These are phyloP conservation scores for Eidolon dupreanum DNA, from an alignment of 2,797 vertebrate genomes.

Conservation along the genomic window DNA sequence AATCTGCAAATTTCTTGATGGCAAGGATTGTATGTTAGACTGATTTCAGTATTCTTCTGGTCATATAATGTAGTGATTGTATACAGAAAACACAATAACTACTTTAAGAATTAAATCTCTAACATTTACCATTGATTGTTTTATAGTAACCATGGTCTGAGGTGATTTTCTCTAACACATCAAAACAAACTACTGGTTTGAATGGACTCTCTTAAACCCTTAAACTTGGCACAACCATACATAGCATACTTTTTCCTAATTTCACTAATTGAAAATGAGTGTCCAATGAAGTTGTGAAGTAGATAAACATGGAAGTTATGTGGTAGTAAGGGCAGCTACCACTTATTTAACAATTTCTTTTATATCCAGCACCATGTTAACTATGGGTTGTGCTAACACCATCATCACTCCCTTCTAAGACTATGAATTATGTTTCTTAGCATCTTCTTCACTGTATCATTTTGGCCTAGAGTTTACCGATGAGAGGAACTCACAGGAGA, in stretches of 20 bases:
- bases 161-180: background rate
- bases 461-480: background rate
- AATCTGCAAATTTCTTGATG: background rate
- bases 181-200: background rate
- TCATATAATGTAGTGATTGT: background rate
- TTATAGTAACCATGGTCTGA: background rate
- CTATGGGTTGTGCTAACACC: background rate
- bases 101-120: background rate
- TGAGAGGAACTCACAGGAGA: background rate
- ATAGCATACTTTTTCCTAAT: background rate
- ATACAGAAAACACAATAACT: background rate
- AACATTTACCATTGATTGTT: background rate
- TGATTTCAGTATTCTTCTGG: background rate
- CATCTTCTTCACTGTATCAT: background rate
- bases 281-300: background rate
- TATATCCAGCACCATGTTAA: background rate
- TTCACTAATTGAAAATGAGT: background rate
- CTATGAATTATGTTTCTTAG: background rate
- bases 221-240: background rate
- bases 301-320: background rate
- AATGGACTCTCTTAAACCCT: background rate
- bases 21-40: background rate
- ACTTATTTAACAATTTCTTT: background rate
- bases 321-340: background rate
- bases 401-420: background rate